Base-by-base conservation (phyloP, 2,888 invertebrate genomes). In the Meganola albula region DNA sequence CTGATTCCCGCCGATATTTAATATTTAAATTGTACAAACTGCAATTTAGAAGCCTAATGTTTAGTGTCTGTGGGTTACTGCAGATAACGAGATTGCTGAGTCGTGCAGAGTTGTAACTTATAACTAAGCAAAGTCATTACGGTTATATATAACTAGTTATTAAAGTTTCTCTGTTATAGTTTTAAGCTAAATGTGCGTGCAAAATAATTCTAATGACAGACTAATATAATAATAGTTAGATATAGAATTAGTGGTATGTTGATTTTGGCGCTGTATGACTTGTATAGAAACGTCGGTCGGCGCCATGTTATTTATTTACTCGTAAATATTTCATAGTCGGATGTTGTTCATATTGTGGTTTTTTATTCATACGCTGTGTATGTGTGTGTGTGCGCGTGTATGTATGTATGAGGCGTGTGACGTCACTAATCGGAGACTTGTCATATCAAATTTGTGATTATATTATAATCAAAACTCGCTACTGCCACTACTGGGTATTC, bases 141-240 rank as follows among this genome's bases (percentile, higher is more conserved):
- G 36, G 34, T 34, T 27, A 38, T 35, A n/a, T 34, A 16, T 37
- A 34, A 36, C 27, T 39, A 31, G 20, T 11, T 37, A 32, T n/a
- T n/a, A 48, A 38, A 40, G 47, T 48, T 53, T 57, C 53, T 54
- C 59, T 63, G 70, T 63, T 63, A 52, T 44, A 69, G 65, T 37
- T 32, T 57, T 71, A 68, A 71, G 57, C 59, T 58, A 54, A 48
- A 58, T 69, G 63, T 66, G 58, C 56, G 64, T 66, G 64, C 52
- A 51, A 39, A 55, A 60, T 60, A 52, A 68, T 71, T 70, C 69
- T 58, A 63, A 67, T 69, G 74, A 57, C 54, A 50, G 67, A 69
- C 66, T 71, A 70, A 69, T 63, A 53, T 45, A 45, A 49, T 37
- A 33, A 56, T 50, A 54, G 41, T 34, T 51, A 50, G 53, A 46